These are phyloP conservation scores for Euzophera pinguis DNA, from an alignment of 2,888 invertebrate genomes.

Conservation along the genomic window DNA sequence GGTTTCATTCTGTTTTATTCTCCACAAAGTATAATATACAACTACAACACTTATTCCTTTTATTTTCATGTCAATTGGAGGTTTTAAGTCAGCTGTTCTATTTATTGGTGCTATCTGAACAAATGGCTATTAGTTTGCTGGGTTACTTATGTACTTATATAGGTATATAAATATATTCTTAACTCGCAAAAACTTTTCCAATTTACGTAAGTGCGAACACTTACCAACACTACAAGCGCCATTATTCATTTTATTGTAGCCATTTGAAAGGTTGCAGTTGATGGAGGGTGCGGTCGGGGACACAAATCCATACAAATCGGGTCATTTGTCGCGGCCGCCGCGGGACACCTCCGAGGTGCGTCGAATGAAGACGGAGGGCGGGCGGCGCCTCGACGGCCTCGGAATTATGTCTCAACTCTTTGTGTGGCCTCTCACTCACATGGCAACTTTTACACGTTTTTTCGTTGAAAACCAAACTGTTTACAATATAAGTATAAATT, in stretches of 20 bases:
- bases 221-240: too few relatives aligned
- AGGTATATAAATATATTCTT: background rate
- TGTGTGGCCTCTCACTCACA: background rate
- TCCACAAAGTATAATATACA: too few relatives aligned
- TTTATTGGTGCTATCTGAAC: too few relatives aligned
- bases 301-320: slow-evolving; percentile 50
- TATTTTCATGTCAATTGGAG: too few relatives aligned
- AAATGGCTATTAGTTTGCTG: too few relatives aligned
- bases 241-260: slow-evolving; percentile 15
- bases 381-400: slow-evolving; percentile 26
- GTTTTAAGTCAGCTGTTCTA: too few relatives aligned
- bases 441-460: too few relatives aligned
- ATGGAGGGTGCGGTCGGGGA: slow-evolving; percentile 18
- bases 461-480: too few relatives aligned
- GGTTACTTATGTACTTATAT: too few relatives aligned
- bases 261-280: slow-evolving; percentile 22
- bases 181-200: background rate
- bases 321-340: slow-evolving; percentile 37
- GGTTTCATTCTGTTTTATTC: too few relatives aligned
- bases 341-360: slow-evolving; percentile 23
- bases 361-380: slow-evolving; percentile 40
- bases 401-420: slow-evolving; percentile 27
- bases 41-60: too few relatives aligned
- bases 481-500: too few relatives aligned
- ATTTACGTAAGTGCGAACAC: background rate